Conservation (phyloP, 1,140 invertebrate genomes). For the Aphaenogaster rudis region DNA sequence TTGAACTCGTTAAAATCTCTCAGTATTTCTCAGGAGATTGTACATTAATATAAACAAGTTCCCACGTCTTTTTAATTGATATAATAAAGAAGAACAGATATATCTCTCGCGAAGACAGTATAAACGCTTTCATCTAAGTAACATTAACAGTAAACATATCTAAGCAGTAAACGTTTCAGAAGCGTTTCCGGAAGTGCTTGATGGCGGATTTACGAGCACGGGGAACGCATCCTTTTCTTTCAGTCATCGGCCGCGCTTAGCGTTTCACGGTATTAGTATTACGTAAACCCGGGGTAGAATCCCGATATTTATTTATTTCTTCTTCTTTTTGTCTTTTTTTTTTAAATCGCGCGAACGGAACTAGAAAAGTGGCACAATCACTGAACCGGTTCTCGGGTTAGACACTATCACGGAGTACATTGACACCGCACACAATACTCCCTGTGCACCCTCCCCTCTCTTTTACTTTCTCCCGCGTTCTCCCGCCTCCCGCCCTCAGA, state of each 20-base stretch:
- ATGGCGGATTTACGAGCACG: not conserved
- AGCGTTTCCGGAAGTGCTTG: not conserved
- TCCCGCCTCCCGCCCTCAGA: constrained; percentile 23
- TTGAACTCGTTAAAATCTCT: not conserved
- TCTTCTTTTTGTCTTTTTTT: not conserved
- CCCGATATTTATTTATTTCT: not conserved
- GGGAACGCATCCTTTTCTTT: not conserved
- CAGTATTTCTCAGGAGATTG: not conserved
- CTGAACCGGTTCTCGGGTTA: constrained; percentile 51
- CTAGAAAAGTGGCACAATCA: constrained; percentile 50
- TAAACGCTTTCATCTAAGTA: not conserved
- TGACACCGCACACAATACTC: constrained; percentile 51
- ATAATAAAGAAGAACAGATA: not conserved
- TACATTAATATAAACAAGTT: not conserved
- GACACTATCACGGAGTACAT: constrained; percentile 54
- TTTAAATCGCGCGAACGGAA: constrained; percentile 37
- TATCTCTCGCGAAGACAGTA: not conserved
- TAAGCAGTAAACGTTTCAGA: not conserved
- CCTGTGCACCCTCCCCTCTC: constrained; percentile 44
- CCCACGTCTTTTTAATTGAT: not conserved
- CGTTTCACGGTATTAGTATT: not conserved
- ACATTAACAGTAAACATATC: not conserved
- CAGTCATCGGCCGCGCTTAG: not conserved
- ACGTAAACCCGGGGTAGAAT: constrained; percentile 26
- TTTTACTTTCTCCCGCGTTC: constrained; percentile 65